phyloP scores from a whole-genome alignment of 2,888 invertebrate genomes.

The Macaria liturata region DNA sequence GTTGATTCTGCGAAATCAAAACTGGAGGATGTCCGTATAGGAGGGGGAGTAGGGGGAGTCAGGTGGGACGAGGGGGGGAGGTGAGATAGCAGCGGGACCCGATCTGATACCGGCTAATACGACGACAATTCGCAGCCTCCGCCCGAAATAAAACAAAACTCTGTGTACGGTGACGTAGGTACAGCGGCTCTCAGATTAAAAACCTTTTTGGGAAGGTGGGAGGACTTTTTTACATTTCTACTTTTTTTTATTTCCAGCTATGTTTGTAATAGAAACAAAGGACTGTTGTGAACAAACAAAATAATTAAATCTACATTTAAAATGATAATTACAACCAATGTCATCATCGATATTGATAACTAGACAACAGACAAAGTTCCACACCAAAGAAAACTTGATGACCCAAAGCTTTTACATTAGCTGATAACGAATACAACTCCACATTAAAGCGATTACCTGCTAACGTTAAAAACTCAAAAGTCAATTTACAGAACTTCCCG shows the following conservation, averaged over 20 bases:
- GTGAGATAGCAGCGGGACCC: conserved; percentile 45
- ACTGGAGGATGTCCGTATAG: conserved; percentile 39
- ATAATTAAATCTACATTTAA: too few species aligned
- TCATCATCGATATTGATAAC: too few species aligned
- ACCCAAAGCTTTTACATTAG: conserved; percentile 24
- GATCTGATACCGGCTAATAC: conserved; percentile 69
- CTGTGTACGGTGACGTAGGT: conserved; percentile 18
- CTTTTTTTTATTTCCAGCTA: too few species aligned
- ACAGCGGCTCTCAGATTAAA: conserved; percentile 3
- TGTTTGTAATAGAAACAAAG: too few species aligned
- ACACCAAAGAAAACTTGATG: conserved; percentile 15
- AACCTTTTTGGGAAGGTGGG: background rate
- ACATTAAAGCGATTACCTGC: conserved; percentile 52
- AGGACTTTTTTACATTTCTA: too few species aligned
- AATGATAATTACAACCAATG: too few species aligned
- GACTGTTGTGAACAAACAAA: too few species aligned
- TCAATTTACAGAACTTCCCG: conserved; percentile 59
- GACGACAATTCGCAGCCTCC: conserved; percentile 72
- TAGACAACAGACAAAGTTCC: background rate
- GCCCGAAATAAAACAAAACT: conserved; percentile 28
- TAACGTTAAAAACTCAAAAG: conserved; percentile 62
- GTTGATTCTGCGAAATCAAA: conserved; percentile 46
- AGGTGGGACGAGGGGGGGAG: conserved; percentile 28
- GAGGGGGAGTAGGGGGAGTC: conserved; percentile 25
- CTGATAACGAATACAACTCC: conserved; percentile 41